Base-by-base conservation (phyloP, 92 coral and sea anemone species). In the Ricordea florida region DNA sequence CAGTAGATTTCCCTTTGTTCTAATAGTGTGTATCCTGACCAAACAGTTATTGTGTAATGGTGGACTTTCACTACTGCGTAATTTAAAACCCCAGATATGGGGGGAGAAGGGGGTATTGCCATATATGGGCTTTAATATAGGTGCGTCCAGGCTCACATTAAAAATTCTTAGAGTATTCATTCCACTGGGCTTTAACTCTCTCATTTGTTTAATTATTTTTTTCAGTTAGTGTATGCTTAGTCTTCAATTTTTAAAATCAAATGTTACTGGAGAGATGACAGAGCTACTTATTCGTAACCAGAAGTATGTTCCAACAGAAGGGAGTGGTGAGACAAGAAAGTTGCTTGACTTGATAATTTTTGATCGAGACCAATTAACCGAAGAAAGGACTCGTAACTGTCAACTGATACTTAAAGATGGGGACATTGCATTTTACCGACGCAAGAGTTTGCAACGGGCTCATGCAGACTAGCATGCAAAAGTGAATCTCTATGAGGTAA, bases 391-490 rank as follows among this genome's bases (percentile, higher is more conserved):
- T 0, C 29, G 88, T 28, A 82, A 82, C 56, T 77, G 55, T 0
- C 42, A 62, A 36, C 58, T 82, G 83, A 75, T 71, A 0, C 66
- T 64, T 46, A 67, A 58, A 41, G 70, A 63, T 56, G 88, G 83
- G 6, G 78, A 52, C 16, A 16, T 20, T 20, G 38, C 18, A 24
- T 43, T 35, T 17, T 82, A 82, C 21, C 34, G 70, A n/a, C 68
- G 74, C 0, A 70, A 74, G 10, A 78, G 83, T n/a, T 68, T 82
- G 1, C 33, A 46, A 11, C 59, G 82, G 5, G 88, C 69, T 29
- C 47, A 26, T 70, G 86, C 86, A 1, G 86, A 80, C 42, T 80
- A 79, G 86, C 86, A 80, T 53, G 83, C 83, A n/a, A 82, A 82
- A 43, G 34, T 64, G 11, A 82, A 72, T 34, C 46, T 82, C 8